A percentile compares a stretch with the other conserved stretches of the same genome.
Conservation (phyloP, 2,113 vertebrate species). For the Helogale parvula region DNA sequence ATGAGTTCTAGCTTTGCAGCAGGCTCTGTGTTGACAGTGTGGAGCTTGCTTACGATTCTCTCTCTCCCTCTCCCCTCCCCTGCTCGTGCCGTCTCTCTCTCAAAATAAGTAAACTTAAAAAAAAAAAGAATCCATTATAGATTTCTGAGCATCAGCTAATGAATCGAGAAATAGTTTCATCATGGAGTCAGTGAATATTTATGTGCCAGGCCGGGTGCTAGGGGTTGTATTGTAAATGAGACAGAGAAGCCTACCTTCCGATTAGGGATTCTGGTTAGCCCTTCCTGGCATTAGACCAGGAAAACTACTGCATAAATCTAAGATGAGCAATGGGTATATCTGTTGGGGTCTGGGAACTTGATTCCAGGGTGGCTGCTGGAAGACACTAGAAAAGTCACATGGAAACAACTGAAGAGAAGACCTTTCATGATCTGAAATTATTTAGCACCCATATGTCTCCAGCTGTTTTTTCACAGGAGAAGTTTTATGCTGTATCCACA, state of each 20-base stretch:
- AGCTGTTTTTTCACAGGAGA: neutral
- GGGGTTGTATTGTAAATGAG: neutral
- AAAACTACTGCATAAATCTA: neutral
- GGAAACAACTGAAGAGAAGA: neutral
- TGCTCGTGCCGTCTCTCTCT: too few relatives aligned
- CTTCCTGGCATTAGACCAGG: neutral
- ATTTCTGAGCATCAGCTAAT: neutral
- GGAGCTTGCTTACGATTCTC: too few relatives aligned
- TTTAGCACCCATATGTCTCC: neutral
- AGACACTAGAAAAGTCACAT: neutral
- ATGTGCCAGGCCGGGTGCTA: neutral
- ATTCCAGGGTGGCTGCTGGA: neutral
- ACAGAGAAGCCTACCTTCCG: neutral
- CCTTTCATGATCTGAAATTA: neutral
- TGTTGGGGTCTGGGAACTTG: neutral
- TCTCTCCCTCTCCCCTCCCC: too few relatives aligned
- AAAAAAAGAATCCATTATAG: neutral
- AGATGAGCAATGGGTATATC: neutral
- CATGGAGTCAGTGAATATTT: neutral
- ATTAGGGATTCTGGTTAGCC: neutral
- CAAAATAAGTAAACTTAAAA: too few relatives aligned
- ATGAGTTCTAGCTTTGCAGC: too few relatives aligned
- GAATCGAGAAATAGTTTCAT: neutral
- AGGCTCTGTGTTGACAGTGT: too few relatives aligned
- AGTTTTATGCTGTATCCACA: neutral